A percentile compares a stretch with the other conserved stretches of the same genome.
phyloP scores from a whole-genome alignment of 2,113 vertebrate genomes.

The Grantiella picta region DNA sequence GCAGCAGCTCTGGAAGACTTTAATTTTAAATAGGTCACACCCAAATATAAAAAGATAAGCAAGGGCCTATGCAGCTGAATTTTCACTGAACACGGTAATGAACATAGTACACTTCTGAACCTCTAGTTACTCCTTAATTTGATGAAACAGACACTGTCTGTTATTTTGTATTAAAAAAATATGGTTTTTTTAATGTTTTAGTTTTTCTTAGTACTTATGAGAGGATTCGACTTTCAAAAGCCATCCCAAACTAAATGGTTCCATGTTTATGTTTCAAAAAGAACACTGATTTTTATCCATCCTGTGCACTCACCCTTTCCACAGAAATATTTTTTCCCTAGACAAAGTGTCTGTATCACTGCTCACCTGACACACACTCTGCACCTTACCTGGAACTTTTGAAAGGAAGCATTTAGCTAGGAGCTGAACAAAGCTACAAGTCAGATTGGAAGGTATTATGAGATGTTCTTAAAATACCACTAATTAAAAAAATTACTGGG shows the following conservation, averaged over 20 bases:
- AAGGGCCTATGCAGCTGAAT: neutral
- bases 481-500: neutral
- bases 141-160: neutral
- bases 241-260: neutral
- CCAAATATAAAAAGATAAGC: neutral
- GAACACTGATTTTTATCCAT: neutral
- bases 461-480: neutral
- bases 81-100: neutral
- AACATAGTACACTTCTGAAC: neutral
- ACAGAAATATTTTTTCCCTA: neutral
- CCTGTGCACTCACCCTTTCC: neutral
- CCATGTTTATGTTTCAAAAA: neutral
- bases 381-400: neutral
- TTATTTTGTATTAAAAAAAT: neutral
- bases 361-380: neutral
- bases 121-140: neutral
- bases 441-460: neutral
- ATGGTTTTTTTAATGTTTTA: neutral
- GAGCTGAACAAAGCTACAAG: neutral
- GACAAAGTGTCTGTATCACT: rapidly evolving
- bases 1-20: neutral
- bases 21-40: neutral
- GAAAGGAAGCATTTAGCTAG: neutral
- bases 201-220: neutral
- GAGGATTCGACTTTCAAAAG: neutral